Evolutionary conservation across 2,888 invertebrate genomes (phyloP), one percentile per base, ranked within the genome.

Genomic region (Cryptus viduatorius): DNA sequence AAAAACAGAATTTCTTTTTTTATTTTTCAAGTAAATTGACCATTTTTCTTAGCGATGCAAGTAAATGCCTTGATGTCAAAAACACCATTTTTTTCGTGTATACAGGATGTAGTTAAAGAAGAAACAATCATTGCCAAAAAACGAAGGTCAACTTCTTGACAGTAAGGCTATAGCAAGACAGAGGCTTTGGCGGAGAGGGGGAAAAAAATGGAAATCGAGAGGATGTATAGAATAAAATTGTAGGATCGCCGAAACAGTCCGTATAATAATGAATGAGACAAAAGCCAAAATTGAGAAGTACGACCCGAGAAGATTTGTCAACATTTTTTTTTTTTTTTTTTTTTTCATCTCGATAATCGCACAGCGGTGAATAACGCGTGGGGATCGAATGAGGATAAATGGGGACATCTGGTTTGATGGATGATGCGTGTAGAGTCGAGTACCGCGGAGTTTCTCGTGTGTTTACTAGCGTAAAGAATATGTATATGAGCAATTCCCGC

Each of bases 81-180:
- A 79, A 81, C 81, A 79, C 31, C 59, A 64, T 69, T 76, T 37
- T 37, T 37, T 4, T 37, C 37, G 80, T 85, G 87, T 87, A 82
- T 87, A 86, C 87, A 84, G 84, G 8, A 88, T 89, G 87, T 89
- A 89, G 87, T 87, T 81, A 86, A 86, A 88, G 87, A 87, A 93
- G 95, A 96, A 95, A 95, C 96, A 96, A 96, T 96, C 96, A 96
- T 96, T 96, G 97, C 96, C 96, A 96, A 96, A 85, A 97, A 97
- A 97, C 97, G 97, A 97, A 97, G 97, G 97, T 97, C 97, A 97
- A 97, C 97, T 98, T 97, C 97, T 97, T 97, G 97, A 97, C 96
- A 96, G 96, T 96, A 92, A 91, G 76, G 92, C 92, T 91, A 93
- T 91, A 93, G 93, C 92, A 92, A 92, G 91, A 92, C 92, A 92